These are phyloP conservation scores for Neotoxoptera formosana DNA, from an alignment of 1,140 invertebrate genomes.

Conservation along the genomic window DNA sequence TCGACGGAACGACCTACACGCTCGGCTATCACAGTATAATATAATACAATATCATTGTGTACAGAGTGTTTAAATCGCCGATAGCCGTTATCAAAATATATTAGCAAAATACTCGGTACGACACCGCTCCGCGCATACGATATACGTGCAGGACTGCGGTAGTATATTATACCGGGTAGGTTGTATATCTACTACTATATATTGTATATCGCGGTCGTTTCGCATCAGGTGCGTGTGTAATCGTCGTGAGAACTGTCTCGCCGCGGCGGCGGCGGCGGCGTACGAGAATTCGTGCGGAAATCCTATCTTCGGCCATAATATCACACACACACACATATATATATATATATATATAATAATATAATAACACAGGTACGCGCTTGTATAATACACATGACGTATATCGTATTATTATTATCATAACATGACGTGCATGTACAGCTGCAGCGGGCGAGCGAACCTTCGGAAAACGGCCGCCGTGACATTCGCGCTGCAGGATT, in stretches of 20 bases:
- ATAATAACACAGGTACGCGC: not conserved
- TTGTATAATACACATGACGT: not conserved
- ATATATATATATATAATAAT: too few relatives aligned
- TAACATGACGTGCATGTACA: not conserved
- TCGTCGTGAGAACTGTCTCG: conserved; percentile 35
- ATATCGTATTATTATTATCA: not conserved
- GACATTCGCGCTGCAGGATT: not conserved
- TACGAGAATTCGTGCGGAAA: conserved; percentile 42
- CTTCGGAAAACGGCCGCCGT: not conserved
- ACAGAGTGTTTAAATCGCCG: not conserved
- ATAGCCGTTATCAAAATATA: conserved; percentile 33
- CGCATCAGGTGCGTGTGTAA: conserved; percentile 12
- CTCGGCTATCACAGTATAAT: not conserved
- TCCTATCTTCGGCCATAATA: not conserved
- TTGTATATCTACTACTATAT: not conserved
- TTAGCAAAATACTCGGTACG: not conserved
- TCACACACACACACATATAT: not conserved
- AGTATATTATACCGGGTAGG: not conserved
- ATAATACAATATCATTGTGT: too few relatives aligned
- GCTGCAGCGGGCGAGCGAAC: not conserved
- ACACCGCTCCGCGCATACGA: not conserved
- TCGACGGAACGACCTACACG: not conserved
- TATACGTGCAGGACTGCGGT: not conserved
- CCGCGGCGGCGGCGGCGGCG: not conserved
- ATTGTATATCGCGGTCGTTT: not conserved